Evolutionary conservation across 1,140 invertebrate species (phyloP).

Genomic region (Diabrotica undecimpunctata): DNA sequence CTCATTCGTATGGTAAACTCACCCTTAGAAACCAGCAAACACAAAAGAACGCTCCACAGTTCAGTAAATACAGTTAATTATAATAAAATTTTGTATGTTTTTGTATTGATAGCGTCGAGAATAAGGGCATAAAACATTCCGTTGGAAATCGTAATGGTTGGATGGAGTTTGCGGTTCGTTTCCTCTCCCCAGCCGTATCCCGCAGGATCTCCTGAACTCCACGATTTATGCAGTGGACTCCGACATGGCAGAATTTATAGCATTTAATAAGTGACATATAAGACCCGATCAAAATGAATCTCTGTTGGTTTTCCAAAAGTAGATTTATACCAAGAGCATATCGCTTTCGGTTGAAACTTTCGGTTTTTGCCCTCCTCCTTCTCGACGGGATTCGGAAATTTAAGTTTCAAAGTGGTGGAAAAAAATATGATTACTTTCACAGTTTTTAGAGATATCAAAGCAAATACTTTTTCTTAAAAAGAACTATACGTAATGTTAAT

Average conservation of each 20-base stretch:
- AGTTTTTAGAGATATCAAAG: no score
- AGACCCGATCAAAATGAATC: constrained; percentile 16
- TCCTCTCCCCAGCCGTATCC: constrained; percentile 12
- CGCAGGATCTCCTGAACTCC: constrained; percentile 15
- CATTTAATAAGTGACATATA: constrained; percentile 23
- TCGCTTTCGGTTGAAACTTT: no score
- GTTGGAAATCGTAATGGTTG: constrained; percentile 17
- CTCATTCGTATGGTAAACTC: no score
- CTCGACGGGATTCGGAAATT: no score
- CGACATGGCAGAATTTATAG: constrained; percentile 19
- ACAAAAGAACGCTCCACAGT: neutral
- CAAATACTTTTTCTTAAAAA: no score
- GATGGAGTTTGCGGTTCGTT: constrained; percentile 21
- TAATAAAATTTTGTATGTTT: constrained; percentile 18
- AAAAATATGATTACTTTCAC: no score
- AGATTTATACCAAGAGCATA: neutral
- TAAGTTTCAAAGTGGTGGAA: no score
- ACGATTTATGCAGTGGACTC: constrained; percentile 20
- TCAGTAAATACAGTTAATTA: constrained; percentile 9
- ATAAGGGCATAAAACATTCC: constrained; percentile 13
- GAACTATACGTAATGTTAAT: no score
- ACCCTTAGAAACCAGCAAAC: neutral
- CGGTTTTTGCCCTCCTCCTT: no score
- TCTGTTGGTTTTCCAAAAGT: constrained; percentile 1
- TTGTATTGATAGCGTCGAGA: constrained; percentile 6